These are phyloP conservation scores for Diorhabda elongata DNA, from an alignment of 1,140 invertebrate genomes.

Conservation along the genomic window DNA sequence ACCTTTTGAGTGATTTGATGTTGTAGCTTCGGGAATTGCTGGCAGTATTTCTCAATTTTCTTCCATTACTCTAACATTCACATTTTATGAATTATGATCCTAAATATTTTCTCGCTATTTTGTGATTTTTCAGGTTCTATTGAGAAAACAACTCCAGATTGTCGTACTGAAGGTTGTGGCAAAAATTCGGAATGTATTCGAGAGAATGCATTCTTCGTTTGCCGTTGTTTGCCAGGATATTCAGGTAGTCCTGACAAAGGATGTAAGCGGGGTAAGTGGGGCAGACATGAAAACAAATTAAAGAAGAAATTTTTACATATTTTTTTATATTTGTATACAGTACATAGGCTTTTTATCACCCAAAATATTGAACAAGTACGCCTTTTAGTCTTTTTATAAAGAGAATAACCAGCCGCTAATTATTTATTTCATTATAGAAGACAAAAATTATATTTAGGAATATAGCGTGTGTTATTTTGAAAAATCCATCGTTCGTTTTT, in stretches of 20 bases:
- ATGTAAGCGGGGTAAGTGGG: slow-evolving; percentile 73
- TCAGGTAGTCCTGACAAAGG: slow-evolving; percentile 69
- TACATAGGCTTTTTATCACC: slow-evolving; percentile 39
- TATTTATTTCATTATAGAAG: background rate
- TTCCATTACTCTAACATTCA: no score
- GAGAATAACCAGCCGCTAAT: background rate
- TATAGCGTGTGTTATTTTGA: no score
- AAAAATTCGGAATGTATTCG: slow-evolving; percentile 75
- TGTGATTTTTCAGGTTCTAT: slow-evolving; percentile 53
- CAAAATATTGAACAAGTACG: slow-evolving; percentile 28
- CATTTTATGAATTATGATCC: no score
- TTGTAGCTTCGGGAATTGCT: background rate
- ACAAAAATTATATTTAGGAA: no score
- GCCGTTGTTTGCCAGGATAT: slow-evolving; percentile 72
- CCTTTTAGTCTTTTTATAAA: slow-evolving; percentile 24
- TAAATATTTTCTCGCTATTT: no score
- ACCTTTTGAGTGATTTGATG: background rate
- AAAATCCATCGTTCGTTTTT: no score
- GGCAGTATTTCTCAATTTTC: no score
- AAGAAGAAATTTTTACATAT: slow-evolving; percentile 3
- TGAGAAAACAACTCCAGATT: slow-evolving; percentile 66
- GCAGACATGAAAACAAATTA: slow-evolving; percentile 4
- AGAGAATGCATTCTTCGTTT: slow-evolving; percentile 74
- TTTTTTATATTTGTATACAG: slow-evolving; percentile 40
- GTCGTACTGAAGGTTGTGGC: slow-evolving; percentile 76